Conservation (phyloP, 2,113 vertebrate genomes). For the Trematocara unimaculatum region DNA sequence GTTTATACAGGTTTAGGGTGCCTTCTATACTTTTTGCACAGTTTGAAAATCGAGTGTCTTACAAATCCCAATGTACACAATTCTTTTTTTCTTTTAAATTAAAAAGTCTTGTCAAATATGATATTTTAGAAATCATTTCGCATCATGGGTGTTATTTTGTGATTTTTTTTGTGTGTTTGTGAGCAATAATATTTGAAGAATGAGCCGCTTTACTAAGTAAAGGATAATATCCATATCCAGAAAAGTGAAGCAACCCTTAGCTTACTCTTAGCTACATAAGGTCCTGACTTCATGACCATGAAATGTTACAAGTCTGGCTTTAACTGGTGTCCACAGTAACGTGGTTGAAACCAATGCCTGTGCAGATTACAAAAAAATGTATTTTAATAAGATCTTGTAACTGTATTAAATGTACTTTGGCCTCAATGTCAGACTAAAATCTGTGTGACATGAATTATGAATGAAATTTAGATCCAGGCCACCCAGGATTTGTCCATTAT, state of each 20-base stretch:
- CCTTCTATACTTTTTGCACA: conserved; percentile 67
- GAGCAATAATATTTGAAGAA: neutral
- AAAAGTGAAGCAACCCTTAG: neutral
- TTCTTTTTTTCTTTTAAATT: neutral
- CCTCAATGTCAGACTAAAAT: neutral
- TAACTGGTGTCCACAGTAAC: neutral
- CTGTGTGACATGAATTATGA: neutral
- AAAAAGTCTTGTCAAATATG: neutral
- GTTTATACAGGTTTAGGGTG: conserved; percentile 46
- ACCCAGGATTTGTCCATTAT: conserved; percentile 46
- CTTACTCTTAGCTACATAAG: neutral
- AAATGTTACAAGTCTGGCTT: neutral
- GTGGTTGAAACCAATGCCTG: neutral
- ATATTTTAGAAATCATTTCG: neutral
- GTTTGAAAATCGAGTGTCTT: conserved; percentile 56
- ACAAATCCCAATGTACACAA: neutral
- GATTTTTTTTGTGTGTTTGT: neutral
- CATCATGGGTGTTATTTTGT: neutral
- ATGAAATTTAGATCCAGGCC: conserved; percentile 36
- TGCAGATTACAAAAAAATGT: neutral
- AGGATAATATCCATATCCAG: neutral
- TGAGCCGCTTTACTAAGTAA: neutral
- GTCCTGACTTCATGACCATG: neutral
- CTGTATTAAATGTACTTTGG: neutral
- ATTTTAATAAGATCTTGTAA: neutral